Conservation (phyloP, 37 sponge, comb jelly and placozoan species). For the Geodia barretti region DNA sequence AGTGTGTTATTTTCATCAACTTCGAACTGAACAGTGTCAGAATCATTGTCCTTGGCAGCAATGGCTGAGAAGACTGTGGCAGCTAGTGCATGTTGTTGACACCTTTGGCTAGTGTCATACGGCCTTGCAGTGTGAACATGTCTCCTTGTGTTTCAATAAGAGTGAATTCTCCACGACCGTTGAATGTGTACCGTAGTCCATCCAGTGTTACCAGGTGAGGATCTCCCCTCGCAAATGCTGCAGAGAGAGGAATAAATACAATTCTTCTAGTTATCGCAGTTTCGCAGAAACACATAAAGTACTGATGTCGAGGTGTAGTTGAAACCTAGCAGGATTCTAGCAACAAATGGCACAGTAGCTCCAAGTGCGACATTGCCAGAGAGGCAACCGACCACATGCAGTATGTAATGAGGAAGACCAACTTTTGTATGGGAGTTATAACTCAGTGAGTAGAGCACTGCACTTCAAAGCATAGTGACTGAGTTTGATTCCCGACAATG, state of each 20-base stretch:
- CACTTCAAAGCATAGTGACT: neutral
- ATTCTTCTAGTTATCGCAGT: no score
- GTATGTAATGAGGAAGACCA: no score
- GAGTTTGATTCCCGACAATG: neutral
- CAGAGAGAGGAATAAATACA: neutral
- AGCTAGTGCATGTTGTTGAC: neutral
- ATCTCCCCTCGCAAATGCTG: constrained; percentile 40
- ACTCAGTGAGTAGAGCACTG: neutral
- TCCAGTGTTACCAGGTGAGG: constrained; percentile 64
- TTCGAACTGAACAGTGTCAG: constrained; percentile 68
- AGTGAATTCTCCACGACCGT: constrained; percentile 65
- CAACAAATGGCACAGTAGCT: no score
- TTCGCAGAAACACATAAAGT: no score
- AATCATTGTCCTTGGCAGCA: constrained; percentile 38
- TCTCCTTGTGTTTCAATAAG: constrained; percentile 33
- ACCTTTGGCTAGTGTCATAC: constrained; percentile 22
- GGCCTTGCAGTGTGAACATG: constrained; percentile 47
- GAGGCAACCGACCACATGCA: no score
- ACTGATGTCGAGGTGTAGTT: no score
- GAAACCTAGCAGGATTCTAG: no score
- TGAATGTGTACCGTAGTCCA: constrained; percentile 68
- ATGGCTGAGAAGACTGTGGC: constrained; percentile 68
- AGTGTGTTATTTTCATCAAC: constrained; percentile 14
- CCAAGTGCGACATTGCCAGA: no score
- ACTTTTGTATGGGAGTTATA: neutral